These are phyloP conservation scores for Calliopum simillimum DNA, from an alignment of 2,888 invertebrate species.

Conservation along the genomic window DNA sequence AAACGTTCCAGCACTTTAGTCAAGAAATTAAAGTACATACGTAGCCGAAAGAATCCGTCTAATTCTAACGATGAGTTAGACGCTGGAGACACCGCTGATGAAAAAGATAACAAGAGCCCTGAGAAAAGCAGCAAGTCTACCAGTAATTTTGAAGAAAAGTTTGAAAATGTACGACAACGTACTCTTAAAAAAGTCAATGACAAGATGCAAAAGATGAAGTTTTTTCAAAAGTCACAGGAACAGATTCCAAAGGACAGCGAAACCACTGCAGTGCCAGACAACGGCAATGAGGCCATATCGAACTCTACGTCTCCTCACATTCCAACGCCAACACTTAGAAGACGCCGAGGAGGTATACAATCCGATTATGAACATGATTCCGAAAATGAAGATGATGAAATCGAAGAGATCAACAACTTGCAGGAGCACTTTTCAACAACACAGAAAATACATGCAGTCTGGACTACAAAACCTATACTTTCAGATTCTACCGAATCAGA, in stretches of 20 bases:
- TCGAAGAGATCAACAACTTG: constrained; percentile 43
- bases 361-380: constrained; percentile 46
- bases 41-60: constrained; percentile 46
- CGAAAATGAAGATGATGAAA: constrained; percentile 40
- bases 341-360: neutral
- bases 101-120: constrained; percentile 27
- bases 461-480: constrained; percentile 58
- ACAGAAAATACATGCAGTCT: constrained; percentile 47
- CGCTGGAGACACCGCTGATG: constrained; percentile 41
- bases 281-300: constrained; percentile 44
- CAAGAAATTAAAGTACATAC: constrained; percentile 51
- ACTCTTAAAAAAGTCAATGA: constrained; percentile 58
- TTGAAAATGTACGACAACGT: constrained; percentile 50
- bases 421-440: constrained; percentile 25
- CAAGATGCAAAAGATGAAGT: constrained; percentile 58
- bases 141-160: constrained; percentile 50
- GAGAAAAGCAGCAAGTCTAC: constrained; percentile 30
- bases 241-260: constrained; percentile 20
- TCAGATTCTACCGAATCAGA: constrained; percentile 52
- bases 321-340: neutral
- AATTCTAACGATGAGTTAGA: constrained; percentile 47
- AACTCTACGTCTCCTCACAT: constrained; percentile 28
- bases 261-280: constrained; percentile 15
- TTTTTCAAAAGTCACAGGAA: constrained; percentile 52
- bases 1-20: constrained; percentile 48